Conservation (phyloP, 2,113 vertebrate genomes). For the Serilophus lunatus region DNA sequence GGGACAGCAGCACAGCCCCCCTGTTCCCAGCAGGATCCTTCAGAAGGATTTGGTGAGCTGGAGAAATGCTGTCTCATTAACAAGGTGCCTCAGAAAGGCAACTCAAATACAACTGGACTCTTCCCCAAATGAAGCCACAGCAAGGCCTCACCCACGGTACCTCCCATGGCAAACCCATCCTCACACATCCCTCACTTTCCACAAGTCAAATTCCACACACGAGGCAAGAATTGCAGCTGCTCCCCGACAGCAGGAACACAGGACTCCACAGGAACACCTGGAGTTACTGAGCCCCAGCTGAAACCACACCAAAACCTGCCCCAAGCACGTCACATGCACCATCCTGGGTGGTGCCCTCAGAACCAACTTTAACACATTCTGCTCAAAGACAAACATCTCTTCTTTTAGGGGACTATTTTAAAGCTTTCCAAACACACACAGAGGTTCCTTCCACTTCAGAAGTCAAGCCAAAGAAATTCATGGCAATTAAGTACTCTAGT, state of each 20-base stretch:
- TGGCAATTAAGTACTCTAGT: neutral
- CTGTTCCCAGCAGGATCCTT: accelerated
- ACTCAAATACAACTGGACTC: accelerated
- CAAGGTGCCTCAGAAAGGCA: neutral
- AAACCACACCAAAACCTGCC: neutral
- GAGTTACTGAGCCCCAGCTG: neutral
- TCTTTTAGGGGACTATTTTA: neutral
- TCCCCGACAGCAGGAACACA: neutral
- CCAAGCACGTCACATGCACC: accelerated
- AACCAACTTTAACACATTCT: neutral
- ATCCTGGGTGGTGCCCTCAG: neutral
- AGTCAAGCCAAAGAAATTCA: slow-evolving; percentile 1
- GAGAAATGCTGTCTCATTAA: neutral
- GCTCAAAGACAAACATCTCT: neutral
- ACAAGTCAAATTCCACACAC: accelerated
- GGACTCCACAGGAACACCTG: neutral
- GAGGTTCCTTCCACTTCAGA: neutral
- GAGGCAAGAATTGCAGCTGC: neutral
- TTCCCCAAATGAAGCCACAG: neutral
- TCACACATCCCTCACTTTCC: neutral
- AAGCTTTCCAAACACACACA: neutral
- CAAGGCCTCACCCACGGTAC: accelerated
- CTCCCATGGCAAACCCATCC: neutral
- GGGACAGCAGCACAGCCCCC: neutral
- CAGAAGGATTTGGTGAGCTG: neutral